A percentile compares a stretch with the other conserved stretches of the same genome.
phyloP scores from a whole-genome alignment of 2,797 vertebrate species.

The Molothrus aeneus region DNA sequence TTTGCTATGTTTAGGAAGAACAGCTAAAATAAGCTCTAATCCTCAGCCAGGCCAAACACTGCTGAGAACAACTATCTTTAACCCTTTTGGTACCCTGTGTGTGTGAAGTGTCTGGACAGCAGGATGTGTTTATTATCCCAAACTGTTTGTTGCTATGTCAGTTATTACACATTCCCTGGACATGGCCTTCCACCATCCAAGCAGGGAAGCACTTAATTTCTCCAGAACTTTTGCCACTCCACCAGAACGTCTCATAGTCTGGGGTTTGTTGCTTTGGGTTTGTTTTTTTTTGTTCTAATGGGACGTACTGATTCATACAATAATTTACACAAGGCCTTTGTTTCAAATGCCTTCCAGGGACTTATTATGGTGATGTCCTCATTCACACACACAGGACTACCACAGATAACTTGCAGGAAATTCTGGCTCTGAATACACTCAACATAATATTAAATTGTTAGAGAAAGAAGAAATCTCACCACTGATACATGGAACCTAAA shows the following conservation, averaged over 20 bases:
- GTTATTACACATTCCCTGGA: neutral
- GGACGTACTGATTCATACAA: neutral
- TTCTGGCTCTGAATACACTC: neutral
- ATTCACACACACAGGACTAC: neutral
- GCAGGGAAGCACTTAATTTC: neutral
- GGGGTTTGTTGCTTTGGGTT: neutral
- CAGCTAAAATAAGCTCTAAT: conserved; percentile 70
- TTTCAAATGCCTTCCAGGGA: neutral
- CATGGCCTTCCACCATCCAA: neutral
- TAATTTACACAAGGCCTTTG: neutral
- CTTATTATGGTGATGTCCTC: neutral
- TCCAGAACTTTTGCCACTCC: neutral
- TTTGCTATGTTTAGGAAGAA: conserved; percentile 67
- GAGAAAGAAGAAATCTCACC: neutral
- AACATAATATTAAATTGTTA: neutral
- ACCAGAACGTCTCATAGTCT: neutral
- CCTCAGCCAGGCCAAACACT: conserved; percentile 50
- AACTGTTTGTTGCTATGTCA: neutral
- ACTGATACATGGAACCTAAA: neutral
- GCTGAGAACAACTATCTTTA: conserved; percentile 42
- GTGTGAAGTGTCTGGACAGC: neutral
- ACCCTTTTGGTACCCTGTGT: neutral
- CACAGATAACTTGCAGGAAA: neutral
- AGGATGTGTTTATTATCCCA: neutral
- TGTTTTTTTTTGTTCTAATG: neutral